Evolutionary conservation across 2,113 vertebrate genomes (phyloP).

Genomic region (Mastomys coucha): DNA sequence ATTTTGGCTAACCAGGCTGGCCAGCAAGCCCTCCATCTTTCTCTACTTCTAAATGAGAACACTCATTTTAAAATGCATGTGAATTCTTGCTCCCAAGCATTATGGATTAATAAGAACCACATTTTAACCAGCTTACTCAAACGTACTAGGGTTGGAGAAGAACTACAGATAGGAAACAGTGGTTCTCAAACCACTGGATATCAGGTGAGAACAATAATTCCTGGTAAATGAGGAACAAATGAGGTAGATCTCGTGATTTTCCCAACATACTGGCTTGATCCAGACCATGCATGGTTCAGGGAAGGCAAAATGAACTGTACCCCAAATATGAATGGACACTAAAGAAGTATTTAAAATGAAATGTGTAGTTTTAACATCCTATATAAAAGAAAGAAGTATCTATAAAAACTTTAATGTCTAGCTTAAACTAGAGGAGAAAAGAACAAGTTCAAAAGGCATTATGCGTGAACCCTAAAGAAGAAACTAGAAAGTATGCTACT

Average conservation of each 20-base stretch:
- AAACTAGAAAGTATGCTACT: not conserved
- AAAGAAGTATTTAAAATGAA: not conserved
- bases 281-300: not conserved
- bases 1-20: not conserved
- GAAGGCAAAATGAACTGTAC: not conserved
- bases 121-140: not conserved
- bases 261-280: not conserved
- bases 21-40: not conserved
- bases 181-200: not conserved
- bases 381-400: not conserved
- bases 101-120: not conserved
- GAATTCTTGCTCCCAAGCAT: not conserved
- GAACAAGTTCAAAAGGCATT: not conserved
- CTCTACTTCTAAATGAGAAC: not conserved
- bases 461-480: not conserved
- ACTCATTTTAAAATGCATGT: not conserved
- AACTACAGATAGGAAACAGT: not conserved
- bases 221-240: not conserved
- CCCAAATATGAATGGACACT: not conserved
- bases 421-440: not conserved
- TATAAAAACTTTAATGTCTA: not conserved
- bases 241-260: not conserved
- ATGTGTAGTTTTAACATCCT: not conserved
- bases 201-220: not conserved
- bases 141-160: not conserved